Base-by-base conservation (phyloP, 1,140 invertebrate genomes). In the Bradysia coprophila region DNA sequence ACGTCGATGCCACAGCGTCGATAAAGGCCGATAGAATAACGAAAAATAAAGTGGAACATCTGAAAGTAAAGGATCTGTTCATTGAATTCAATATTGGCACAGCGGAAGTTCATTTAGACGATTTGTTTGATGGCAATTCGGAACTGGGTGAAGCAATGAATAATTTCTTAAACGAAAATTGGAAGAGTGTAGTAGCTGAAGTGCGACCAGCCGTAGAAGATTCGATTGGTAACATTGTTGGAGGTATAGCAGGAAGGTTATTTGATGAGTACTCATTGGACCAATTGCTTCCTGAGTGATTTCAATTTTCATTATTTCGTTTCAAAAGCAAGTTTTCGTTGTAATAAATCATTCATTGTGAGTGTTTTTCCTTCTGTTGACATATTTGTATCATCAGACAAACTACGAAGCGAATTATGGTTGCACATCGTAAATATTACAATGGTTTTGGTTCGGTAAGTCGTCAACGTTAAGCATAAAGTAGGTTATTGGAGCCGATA, bases 71-170 rank as follows among this genome's bases (percentile, higher is more conserved):
- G 24, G 66, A 73, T n/a, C 68, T 81, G 19, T 65, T 66, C 24
- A 61, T 78, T 0, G 66, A 72, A 40, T 78, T 78, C 46, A 62
- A 72, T 10, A 64, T 78, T 8, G 70, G 66, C 1, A 52, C 68
- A 24, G 73, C 73, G 0, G 59, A 61, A 5, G 64, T 81, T 40
- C 57, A 75, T 41, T 57, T 83, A 5, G 68, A 76, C 5, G 74
- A 81, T 61, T 57, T 81, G 1, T 81, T 81, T 48, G 73, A 76
- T 45, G 76, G 76, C 1, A 75, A 83, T 48, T 56, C 67, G 39
- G 70, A 70, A 20, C 53, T 83, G 28, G 72, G 72, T 57, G 55
- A 68, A 16, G 61, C 66, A 0, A 73, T 74, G 67, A 75, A 75
- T 48, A 46, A 64, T 4, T 75, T 75, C 46, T 48, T 76, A 5